phyloP scores from a whole-genome alignment of 2,797 vertebrate genomes.

The Mastacembelus armatus region DNA sequence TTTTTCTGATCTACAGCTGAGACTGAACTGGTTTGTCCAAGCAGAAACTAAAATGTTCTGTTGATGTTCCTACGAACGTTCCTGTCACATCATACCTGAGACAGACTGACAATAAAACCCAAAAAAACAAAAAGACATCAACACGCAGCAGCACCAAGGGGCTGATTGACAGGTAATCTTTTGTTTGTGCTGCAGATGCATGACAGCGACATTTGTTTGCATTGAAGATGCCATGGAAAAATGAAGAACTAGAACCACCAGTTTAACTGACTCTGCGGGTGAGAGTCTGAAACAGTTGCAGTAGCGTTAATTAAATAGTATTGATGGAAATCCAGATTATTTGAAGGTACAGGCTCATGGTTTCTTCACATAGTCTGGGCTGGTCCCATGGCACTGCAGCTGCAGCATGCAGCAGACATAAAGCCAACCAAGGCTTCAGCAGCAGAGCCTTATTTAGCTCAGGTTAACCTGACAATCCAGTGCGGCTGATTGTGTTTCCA shows the following conservation, averaged over 20 bases:
- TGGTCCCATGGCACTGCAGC: no score
- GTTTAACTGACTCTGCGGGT: neutral
- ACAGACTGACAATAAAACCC: no score
- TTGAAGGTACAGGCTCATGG: no score
- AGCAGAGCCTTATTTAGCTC: no score
- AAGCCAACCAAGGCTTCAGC: no score
- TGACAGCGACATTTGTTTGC: neutral
- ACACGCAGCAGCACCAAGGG: neutral
- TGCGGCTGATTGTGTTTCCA: slow-evolving; percentile 35
- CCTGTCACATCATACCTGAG: neutral
- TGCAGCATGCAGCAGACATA: no score
- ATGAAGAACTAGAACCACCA: neutral
- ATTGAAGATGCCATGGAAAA: neutral
- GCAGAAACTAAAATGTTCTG: no score
- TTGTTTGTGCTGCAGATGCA: neutral
- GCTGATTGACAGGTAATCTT: slow-evolving; percentile 1
- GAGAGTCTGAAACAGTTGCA: neutral
- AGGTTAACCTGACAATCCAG: slow-evolving; percentile 41
- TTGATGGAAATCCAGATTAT: no score
- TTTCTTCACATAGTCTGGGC: no score
- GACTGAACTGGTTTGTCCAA: no score
- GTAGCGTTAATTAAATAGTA: no score
- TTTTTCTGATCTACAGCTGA: no score
- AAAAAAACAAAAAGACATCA: neutral
- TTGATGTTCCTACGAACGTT: neutral